These are phyloP conservation scores for Ditula angustiorana DNA, from an alignment of 2,888 invertebrate genomes.

Conservation along the genomic window DNA sequence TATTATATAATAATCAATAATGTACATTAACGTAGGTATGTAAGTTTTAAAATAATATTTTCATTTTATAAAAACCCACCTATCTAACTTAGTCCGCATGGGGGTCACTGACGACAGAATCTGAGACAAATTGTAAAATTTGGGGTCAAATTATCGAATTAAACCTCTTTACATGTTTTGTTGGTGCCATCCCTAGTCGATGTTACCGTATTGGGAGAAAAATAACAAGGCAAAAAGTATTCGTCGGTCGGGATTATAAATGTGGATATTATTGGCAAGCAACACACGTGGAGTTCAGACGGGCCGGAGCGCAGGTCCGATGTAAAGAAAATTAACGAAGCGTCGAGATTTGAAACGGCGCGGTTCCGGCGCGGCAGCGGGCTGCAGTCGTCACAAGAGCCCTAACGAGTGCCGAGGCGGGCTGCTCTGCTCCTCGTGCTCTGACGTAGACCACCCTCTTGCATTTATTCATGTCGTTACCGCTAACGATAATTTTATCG, in stretches of 20 bases:
- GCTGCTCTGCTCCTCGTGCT: conserved; percentile 59
- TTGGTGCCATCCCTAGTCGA: neutral
- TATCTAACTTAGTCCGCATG: too few species aligned
- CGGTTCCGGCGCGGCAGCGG: conserved; percentile 36
- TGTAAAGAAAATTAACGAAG: conserved; percentile 51
- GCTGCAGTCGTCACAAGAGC: conserved; percentile 70
- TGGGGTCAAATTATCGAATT: too few species aligned
- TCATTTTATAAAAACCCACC: too few species aligned
- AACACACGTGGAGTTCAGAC: conserved; percentile 26
- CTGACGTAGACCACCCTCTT: conserved; percentile 76
- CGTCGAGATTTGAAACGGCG: conserved; percentile 48
- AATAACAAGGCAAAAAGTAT: neutral
- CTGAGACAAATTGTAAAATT: too few species aligned
- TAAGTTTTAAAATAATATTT: too few species aligned
- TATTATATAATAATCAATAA: too few species aligned
- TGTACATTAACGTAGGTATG: too few species aligned
- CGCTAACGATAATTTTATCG: conserved; percentile 86
- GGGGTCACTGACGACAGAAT: too few species aligned
- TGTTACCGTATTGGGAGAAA: neutral
- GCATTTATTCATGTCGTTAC: conserved; percentile 87
- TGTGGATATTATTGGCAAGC: conserved; percentile 30
- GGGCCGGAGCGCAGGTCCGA: conserved; percentile 38
- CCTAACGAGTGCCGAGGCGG: conserved; percentile 70
- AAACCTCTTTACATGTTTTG: too few species aligned
- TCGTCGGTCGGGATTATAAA: conserved; percentile 4